These are phyloP conservation scores for Drosophila setosimentum DNA, from an alignment of 2,888 invertebrate species.

Conservation along the genomic window DNA sequence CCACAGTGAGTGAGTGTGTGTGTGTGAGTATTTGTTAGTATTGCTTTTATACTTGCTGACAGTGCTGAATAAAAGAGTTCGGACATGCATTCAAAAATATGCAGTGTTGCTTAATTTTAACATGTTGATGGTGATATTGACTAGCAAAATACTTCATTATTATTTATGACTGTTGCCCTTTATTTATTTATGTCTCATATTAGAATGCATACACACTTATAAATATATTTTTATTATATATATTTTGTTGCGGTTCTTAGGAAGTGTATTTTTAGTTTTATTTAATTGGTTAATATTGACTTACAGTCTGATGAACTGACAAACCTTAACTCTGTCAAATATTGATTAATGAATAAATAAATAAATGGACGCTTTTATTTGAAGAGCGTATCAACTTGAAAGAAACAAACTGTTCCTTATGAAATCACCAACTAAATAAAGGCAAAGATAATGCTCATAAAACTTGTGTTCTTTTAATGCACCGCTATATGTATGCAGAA, in stretches of 20 bases:
- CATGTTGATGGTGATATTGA: conserved; percentile 5
- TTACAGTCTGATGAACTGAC: background rate
- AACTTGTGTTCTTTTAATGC: background rate
- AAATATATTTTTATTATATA: too few relatives aligned
- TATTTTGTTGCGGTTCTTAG: background rate
- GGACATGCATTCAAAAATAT: background rate
- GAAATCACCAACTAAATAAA: background rate
- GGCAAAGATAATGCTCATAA: background rate
- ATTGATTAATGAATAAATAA: conserved; percentile 12
- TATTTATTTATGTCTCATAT: conserved; percentile 9
- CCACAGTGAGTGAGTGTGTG: conserved; percentile 8
- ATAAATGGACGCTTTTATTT: background rate
- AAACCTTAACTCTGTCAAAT: background rate
- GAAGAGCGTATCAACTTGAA: background rate
- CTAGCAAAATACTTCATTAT: conserved; percentile 19
- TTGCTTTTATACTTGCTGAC: conserved; percentile 14
- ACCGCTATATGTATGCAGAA: conserved; percentile 2
- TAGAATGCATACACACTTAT: conserved; percentile 1
- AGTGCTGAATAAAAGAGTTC: conserved; percentile 9
- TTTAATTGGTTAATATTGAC: background rate
- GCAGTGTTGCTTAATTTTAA: conserved; percentile 1
- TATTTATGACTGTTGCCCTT: conserved; percentile 24
- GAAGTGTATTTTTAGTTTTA: background rate
- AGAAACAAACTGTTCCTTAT: background rate
- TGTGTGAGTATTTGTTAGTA: background rate